These are phyloP conservation scores for Leucophenga varia DNA, from an alignment of 1,140 invertebrate genomes.

Conservation along the genomic window DNA sequence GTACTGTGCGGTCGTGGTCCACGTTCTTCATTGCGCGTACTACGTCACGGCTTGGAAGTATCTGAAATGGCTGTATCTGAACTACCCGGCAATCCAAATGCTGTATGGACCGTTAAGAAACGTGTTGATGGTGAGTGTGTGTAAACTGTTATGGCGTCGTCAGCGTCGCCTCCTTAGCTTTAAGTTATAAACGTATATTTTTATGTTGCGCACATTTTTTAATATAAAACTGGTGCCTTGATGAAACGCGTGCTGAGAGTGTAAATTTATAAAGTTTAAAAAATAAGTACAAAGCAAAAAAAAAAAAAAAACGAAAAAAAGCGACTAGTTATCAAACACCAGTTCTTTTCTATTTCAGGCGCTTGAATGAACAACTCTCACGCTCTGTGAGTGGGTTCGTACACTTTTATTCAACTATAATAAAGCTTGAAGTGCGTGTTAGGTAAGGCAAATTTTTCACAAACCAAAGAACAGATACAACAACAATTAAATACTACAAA, in stretches of 20 bases:
- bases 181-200: too few relatives aligned
- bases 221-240: slow-evolving; percentile 48
- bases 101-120: slow-evolving; percentile 98
- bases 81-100: slow-evolving; percentile 97
- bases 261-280: background rate
- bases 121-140: slow-evolving; percentile 71
- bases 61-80: slow-evolving; percentile 99
- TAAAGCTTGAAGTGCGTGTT: slow-evolving; percentile 30
- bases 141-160: too few relatives aligned
- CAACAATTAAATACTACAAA: slow-evolving; percentile 14
- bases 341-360: slow-evolving; percentile 68
- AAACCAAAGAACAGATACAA: slow-evolving; percentile 44
- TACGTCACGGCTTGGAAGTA: slow-evolving; percentile 96
- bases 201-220: too few relatives aligned
- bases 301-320: slow-evolving; percentile 26
- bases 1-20: slow-evolving; percentile 94
- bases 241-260: background rate
- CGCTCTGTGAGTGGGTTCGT: slow-evolving; percentile 19
- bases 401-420: slow-evolving; percentile 44
- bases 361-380: slow-evolving; percentile 39
- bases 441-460: slow-evolving; percentile 55
- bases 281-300: background rate
- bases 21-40: slow-evolving; percentile 86
- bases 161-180: too few relatives aligned
- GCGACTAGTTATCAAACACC: slow-evolving; percentile 65